Evolutionary conservation across 1,140 invertebrate species (phyloP), one percentile per base, ranked within the genome.

Genomic region (Drosophila punjabiensis): DNA sequence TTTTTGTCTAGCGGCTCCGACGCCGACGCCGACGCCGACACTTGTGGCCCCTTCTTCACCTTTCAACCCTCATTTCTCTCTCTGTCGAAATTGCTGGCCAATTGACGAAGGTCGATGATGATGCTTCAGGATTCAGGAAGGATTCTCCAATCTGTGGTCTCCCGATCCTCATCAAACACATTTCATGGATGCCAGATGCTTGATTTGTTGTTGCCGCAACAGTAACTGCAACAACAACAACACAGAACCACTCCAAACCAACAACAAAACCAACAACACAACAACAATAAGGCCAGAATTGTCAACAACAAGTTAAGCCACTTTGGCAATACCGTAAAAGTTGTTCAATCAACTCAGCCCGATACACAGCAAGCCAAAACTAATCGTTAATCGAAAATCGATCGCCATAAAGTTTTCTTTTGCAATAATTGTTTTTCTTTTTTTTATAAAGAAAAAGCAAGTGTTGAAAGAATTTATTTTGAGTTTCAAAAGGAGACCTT

Each of bases 101-200:
- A 79, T 79, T 86, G 82, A 86, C 82, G 83, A 87, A 68, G 82
- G 83, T 86, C 69, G 62, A 58, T 56, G 20, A 30, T 50, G 47
- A 50, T 50, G 47, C 47, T 16, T 37, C 20, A 39, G 55, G 53
- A 24, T 37, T 56, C 53, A 62, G 70, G 69, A 41, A 67, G 39
- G 45, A 56, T 64, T 80, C 59, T 58, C n/a, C 68, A 61, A 62
- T 79, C 76, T 69, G 59, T 58, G 53, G 60, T 56, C 66, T 48
- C 11, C 9, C 18, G 81, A 88, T 89, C 85, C 85, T 88, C 81
- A 83, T 88, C 85, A 88, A 81, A 79, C 85, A 88, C 78, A 81
- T 89, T 88, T 84, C 70, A 70, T 65, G 66, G 33, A 50, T 50
- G 55, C 50, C 82, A 84, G 65, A 47, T 82, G 82, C 55, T 75